These are phyloP conservation scores for Pangasianodon hypophthalmus DNA, from an alignment of 2,113 vertebrate species.

Conservation along the genomic window DNA sequence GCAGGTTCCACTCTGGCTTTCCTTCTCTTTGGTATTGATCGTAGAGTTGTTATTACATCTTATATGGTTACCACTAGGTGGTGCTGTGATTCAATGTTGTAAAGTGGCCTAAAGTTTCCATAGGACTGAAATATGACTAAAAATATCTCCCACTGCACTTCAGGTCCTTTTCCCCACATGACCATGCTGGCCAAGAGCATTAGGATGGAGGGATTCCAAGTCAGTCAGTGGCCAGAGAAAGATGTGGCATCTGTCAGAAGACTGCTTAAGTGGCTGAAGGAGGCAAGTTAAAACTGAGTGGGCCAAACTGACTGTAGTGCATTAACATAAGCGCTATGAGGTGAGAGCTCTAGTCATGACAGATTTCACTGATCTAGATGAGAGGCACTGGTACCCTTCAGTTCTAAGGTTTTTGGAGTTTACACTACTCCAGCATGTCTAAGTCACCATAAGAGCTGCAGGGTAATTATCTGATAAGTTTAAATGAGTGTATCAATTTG, in stretches of 20 bases:
- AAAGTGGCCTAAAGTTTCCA: neutral
- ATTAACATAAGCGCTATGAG: neutral
- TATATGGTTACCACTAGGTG: neutral
- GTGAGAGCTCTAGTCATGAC: neutral
- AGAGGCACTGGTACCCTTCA: neutral
- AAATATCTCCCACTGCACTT: neutral
- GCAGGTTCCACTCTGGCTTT: neutral
- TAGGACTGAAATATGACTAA: neutral
- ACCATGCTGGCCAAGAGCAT: slow-evolving; percentile 77
- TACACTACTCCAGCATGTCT: neutral
- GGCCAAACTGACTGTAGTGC: neutral
- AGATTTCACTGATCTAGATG: neutral
- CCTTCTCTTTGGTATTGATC: neutral
- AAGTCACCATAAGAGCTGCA: neutral
- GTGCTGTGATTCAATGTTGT: neutral
- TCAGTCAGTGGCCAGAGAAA: slow-evolving; percentile 70
- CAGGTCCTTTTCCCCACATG: slow-evolving; percentile 75
- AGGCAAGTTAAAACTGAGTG: slow-evolving; percentile 70
- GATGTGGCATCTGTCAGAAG: slow-evolving; percentile 74
- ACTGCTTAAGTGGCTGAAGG: slow-evolving; percentile 79
- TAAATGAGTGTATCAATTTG: neutral
- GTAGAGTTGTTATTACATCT: neutral
- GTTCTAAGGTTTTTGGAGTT: neutral
- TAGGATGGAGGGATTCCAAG: slow-evolving; percentile 81
- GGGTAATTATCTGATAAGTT: neutral